These are phyloP conservation scores for Hydrotaea cyrtoneurina DNA, from an alignment of 2,888 invertebrate species.

Conservation along the genomic window DNA sequence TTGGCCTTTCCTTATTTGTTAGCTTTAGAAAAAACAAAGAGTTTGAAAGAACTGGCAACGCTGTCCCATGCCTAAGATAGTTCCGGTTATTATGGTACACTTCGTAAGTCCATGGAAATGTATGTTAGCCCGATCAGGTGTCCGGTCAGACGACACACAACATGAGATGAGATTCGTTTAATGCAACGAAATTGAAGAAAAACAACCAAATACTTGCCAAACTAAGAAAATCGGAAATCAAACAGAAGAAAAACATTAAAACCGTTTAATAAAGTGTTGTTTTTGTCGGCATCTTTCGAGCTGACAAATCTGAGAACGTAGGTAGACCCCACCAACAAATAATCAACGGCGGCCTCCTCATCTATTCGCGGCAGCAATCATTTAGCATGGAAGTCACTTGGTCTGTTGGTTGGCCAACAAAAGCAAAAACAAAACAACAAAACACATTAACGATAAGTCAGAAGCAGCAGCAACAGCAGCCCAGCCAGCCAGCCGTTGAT, in stretches of 20 bases:
- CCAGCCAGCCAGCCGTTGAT: too few species aligned
- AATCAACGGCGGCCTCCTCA: background rate
- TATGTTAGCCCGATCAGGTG: background rate
- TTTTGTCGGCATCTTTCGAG: background rate
- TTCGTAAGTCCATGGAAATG: background rate
- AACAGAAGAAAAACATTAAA: slow-evolving; percentile 8
- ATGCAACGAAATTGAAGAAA: background rate
- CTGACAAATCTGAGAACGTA: slow-evolving; percentile 20
- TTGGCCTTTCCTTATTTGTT: too few species aligned
- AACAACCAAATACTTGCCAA: slow-evolving; percentile 24
- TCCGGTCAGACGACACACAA: background rate
- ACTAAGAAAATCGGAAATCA: background rate
- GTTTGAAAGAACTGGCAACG: too few species aligned
- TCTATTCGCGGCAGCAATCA: background rate
- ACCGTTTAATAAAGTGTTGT: slow-evolving; percentile 16
- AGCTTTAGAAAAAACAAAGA: too few species aligned
- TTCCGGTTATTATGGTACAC: background rate
- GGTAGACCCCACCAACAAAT: slow-evolving; percentile 2
- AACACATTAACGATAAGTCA: background rate
- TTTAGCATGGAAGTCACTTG: slow-evolving; percentile 3
- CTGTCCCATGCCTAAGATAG: too few species aligned
- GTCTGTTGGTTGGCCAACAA: slow-evolving; percentile 17
- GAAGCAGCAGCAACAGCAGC: too few species aligned
- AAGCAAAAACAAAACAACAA: slow-evolving; percentile 2
- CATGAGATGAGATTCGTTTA: background rate